Evolutionary conservation across 1,140 invertebrate species (phyloP).

Genomic region (Schlechtendalia chinensis): DNA sequence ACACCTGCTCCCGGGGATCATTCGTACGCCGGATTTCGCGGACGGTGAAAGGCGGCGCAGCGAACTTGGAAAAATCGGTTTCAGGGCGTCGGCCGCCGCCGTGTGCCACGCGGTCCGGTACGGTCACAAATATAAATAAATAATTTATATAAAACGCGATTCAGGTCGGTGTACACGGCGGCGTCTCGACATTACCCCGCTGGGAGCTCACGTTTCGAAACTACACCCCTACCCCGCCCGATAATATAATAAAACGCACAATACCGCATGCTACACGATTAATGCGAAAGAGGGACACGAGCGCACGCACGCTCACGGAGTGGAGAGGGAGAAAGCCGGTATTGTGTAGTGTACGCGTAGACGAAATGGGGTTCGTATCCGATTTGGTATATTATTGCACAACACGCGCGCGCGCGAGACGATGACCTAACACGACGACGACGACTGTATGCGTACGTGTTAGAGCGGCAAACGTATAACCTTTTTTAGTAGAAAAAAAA

Average conservation of each 20-base stretch:
- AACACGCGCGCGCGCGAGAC: not conserved
- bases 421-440: not conserved
- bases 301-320: not conserved
- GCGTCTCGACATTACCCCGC: not conserved
- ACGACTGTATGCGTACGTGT: too few species aligned
- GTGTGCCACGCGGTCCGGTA: too few species aligned
- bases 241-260: too few species aligned
- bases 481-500: constrained; percentile 21
- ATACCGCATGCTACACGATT: not conserved
- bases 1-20: constrained; percentile 19
- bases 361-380: constrained; percentile 6
- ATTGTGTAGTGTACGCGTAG: too few species aligned
- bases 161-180: not conserved
- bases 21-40: constrained; percentile 9
- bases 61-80: constrained; percentile 24
- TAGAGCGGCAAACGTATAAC: not conserved
- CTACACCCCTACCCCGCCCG: constrained; percentile 15
- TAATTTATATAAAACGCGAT: not conserved
- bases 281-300: not conserved
- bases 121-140: too few species aligned
- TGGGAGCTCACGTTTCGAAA: not conserved
- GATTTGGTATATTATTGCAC: constrained; percentile 6
- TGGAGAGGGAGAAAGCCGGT: not conserved
- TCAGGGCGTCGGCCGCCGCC: constrained; percentile 38
- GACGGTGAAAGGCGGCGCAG: constrained; percentile 2